phyloP scores from a whole-genome alignment of 2,888 invertebrate species.

The Ctenicera cuprea region DNA sequence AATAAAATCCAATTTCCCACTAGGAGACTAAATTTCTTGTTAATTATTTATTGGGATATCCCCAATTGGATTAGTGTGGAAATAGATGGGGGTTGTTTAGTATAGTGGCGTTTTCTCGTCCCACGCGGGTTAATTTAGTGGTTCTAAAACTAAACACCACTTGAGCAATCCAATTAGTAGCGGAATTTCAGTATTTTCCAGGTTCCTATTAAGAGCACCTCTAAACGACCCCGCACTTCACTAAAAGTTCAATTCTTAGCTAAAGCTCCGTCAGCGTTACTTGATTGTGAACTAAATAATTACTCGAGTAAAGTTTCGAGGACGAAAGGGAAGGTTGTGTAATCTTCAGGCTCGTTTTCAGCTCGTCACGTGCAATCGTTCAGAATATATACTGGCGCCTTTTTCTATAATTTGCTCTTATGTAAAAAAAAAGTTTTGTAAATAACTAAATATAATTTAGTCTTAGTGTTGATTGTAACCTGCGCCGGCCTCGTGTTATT shows the following conservation, averaged over 20 bases:
- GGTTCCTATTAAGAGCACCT: slow-evolving; percentile 18
- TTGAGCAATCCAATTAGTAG: slow-evolving; percentile 30
- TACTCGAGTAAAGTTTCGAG: not conserved
- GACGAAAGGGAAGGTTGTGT: not conserved
- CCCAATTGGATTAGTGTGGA: not conserved
- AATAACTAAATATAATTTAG: slow-evolving; percentile 45
- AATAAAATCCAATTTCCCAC: not conserved
- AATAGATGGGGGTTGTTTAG: slow-evolving; percentile 5
- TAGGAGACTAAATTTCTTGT: not conserved
- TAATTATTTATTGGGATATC: slow-evolving; percentile 12
- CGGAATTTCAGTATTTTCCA: slow-evolving; percentile 23
- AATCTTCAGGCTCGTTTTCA: slow-evolving; percentile 13
- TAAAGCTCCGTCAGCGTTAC: slow-evolving; percentile 1
- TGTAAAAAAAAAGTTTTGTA: slow-evolving; percentile 12
- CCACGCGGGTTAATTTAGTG: slow-evolving; percentile 7
- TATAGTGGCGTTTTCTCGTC: not conserved
- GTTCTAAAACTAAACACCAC: slow-evolving; percentile 24
- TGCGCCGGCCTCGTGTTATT: slow-evolving; percentile 64
- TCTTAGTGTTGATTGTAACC: slow-evolving; percentile 59
- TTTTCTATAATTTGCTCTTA: slow-evolving; percentile 16
- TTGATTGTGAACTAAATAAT: slow-evolving; percentile 7
- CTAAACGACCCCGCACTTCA: slow-evolving; percentile 10
- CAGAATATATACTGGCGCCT: not conserved
- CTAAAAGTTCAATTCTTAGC: not conserved
- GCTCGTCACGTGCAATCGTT: not conserved